A percentile compares a stretch with the other conserved stretches of the same genome.
phyloP scores from a whole-genome alignment of 2,888 invertebrate genomes.

The Macroteleia sp. region DNA sequence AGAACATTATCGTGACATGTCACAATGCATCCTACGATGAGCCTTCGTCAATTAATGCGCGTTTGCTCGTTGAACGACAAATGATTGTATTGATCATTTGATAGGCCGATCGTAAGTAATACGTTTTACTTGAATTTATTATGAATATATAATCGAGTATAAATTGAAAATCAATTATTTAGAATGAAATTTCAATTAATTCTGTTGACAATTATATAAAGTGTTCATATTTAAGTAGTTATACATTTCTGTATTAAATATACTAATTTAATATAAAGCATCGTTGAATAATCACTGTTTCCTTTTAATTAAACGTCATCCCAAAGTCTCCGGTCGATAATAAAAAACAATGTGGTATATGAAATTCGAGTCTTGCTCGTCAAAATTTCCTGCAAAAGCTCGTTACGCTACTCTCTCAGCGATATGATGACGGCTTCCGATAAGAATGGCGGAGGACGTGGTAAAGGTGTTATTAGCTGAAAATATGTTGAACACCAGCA shows the following conservation, averaged over 20 bases:
- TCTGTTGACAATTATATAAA: too few relatives aligned
- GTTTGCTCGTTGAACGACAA: slow-evolving; percentile 37
- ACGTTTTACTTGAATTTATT: slow-evolving; percentile 13
- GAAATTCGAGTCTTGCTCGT: slow-evolving; percentile 67
- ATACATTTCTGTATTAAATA: too few relatives aligned
- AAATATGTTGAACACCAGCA: slow-evolving; percentile 75
- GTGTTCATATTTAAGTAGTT: too few relatives aligned
- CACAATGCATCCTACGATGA: slow-evolving; percentile 45
- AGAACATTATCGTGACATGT: slow-evolving; percentile 54
- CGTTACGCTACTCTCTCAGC: slow-evolving; percentile 66
- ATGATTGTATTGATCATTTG: slow-evolving; percentile 49
- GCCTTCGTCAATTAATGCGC: slow-evolving; percentile 39
- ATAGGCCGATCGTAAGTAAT: slow-evolving; percentile 26
- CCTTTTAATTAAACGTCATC: slow-evolving; percentile 56
- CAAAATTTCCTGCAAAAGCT: slow-evolving; percentile 71
- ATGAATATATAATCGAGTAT: slow-evolving; percentile 5
- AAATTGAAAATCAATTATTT: not conserved
- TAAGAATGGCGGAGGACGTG: slow-evolving; percentile 73
- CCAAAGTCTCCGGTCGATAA: slow-evolving; percentile 45
- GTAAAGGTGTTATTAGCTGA: slow-evolving; percentile 79
- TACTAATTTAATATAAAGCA: too few relatives aligned
- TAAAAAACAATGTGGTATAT: slow-evolving; percentile 43
- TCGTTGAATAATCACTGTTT: too few relatives aligned
- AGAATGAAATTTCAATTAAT: not conserved
- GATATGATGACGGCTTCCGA: slow-evolving; percentile 74